A percentile compares a stretch with the other conserved stretches of the same genome.
These are phyloP conservation scores for Lysandra bellargus DNA, from an alignment of 2,888 invertebrate species.

Conservation along the genomic window DNA sequence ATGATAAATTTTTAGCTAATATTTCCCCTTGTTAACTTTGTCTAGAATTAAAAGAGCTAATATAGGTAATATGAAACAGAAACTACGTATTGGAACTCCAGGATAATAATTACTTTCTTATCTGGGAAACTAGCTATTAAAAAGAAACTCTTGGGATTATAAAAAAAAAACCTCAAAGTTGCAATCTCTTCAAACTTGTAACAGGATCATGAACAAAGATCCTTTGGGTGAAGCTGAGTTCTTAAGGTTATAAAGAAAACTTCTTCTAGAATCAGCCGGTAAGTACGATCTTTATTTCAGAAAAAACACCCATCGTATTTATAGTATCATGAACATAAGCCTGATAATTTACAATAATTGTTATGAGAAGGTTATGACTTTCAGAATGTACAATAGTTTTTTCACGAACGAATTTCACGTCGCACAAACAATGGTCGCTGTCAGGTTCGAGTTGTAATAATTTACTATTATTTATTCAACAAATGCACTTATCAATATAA, in stretches of 20 bases:
- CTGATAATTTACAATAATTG: no score
- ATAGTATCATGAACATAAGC: no score
- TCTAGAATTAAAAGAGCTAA: neutral
- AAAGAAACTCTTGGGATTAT: conserved; percentile 42
- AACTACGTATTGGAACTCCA: conserved; percentile 20
- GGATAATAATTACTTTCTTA: conserved; percentile 26
- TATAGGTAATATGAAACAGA: neutral
- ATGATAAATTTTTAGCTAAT: no score
- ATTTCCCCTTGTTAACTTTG: neutral
- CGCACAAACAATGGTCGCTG: no score
- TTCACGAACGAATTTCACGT: no score
- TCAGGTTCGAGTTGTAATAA: no score
- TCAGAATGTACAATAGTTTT: no score
- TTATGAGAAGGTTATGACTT: no score
- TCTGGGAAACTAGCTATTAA: conserved; percentile 40
- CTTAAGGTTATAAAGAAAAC: conserved; percentile 68
- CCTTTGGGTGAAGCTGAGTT: conserved; percentile 64
- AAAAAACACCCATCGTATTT: neutral
- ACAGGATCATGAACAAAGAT: conserved; percentile 71
- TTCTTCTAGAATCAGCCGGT: conserved; percentile 67
- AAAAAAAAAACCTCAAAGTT: conserved; percentile 47
- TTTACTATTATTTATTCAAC: no score
- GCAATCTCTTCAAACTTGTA: conserved; percentile 69
- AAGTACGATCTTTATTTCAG: conserved; percentile 48
- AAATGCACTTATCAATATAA: no score